These are phyloP conservation scores for Aradophagus sp. DNA, from an alignment of 1,140 invertebrate species.

Conservation along the genomic window DNA sequence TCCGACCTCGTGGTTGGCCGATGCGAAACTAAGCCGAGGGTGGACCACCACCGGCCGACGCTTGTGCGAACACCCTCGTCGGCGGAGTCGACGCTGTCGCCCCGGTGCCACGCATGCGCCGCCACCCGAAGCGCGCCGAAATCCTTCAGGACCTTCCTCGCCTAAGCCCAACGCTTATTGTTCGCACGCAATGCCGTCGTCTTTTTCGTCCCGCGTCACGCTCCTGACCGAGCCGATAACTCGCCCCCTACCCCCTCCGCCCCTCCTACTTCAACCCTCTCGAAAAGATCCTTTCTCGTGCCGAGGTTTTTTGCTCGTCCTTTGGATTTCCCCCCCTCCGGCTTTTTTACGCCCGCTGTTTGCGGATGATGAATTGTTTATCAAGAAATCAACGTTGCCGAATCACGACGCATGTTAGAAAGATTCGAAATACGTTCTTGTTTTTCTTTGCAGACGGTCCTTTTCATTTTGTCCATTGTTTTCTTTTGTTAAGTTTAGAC, in stretches of 20 bases:
- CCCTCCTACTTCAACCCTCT: slow-evolving; percentile 24
- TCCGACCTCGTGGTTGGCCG: slow-evolving; percentile 60
- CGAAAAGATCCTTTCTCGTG: slow-evolving; percentile 13
- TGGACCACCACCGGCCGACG: slow-evolving; percentile 26
- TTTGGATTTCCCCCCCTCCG: neutral
- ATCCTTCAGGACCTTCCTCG: slow-evolving; percentile 25
- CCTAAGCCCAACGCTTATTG: slow-evolving; percentile 49
- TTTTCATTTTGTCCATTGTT: too few species aligned
- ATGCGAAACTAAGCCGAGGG: slow-evolving; percentile 56
- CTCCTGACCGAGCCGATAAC: slow-evolving; percentile 7
- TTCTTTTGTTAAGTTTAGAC: too few species aligned
- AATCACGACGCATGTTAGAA: too few species aligned
- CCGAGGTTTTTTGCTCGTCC: too few species aligned
- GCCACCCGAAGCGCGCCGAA: slow-evolving; percentile 9
- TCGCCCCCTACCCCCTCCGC: slow-evolving; percentile 18
- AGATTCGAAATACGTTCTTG: too few species aligned
- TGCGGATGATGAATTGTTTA: too few species aligned
- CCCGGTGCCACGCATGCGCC: slow-evolving; percentile 23
- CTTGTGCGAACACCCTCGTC: slow-evolving; percentile 44
- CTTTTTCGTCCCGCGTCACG: slow-evolving; percentile 12
- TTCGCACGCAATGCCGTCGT: slow-evolving; percentile 21
- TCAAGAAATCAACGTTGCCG: too few species aligned
- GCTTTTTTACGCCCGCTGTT: slow-evolving; percentile 10
- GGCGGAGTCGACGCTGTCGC: slow-evolving; percentile 50
- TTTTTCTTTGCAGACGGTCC: too few species aligned